phyloP scores from a whole-genome alignment of 2,888 invertebrate species.

The Neocrepidodera transversa region DNA sequence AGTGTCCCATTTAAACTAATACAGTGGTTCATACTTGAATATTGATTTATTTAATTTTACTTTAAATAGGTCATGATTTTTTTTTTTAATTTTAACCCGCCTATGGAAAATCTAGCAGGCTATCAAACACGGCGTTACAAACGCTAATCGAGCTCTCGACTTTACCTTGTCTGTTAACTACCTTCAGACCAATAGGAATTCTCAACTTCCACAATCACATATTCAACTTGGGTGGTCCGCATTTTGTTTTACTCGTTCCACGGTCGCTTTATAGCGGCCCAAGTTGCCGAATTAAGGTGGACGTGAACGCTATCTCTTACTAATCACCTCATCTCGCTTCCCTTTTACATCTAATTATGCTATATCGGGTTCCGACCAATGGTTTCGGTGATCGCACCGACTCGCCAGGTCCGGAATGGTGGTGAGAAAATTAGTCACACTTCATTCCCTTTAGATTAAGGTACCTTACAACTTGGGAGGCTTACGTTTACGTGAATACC shows the following conservation, averaged over 20 bases:
- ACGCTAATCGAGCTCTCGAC: constrained; percentile 51
- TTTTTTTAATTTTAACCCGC: constrained; percentile 30
- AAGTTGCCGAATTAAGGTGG: constrained; percentile 43
- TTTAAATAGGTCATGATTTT: no score
- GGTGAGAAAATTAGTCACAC: background rate
- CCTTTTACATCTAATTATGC: constrained; percentile 46
- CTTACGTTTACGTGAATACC: no score
- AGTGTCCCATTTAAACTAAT: no score
- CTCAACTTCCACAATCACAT: constrained; percentile 53
- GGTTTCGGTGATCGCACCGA: constrained; percentile 22
- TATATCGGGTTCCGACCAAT: constrained; percentile 41
- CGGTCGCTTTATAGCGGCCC: constrained; percentile 41
- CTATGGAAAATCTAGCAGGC: constrained; percentile 30
- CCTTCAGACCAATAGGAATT: constrained; percentile 53
- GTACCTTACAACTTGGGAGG: no score
- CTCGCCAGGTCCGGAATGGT: constrained; percentile 2
- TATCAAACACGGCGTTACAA: constrained; percentile 47
- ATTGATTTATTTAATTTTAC: no score
- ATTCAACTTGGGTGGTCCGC: constrained; percentile 60
- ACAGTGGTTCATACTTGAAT: no score
- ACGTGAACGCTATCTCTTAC: constrained; percentile 40
- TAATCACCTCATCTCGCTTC: constrained; percentile 47
- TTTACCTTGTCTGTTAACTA: constrained; percentile 47
- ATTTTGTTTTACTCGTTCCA: constrained; percentile 59
- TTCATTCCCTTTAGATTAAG: background rate